Evolutionary conservation across 2,888 invertebrate genomes (phyloP), one percentile per base, ranked within the genome.

Genomic region (Drosophila mercatorum): DNA sequence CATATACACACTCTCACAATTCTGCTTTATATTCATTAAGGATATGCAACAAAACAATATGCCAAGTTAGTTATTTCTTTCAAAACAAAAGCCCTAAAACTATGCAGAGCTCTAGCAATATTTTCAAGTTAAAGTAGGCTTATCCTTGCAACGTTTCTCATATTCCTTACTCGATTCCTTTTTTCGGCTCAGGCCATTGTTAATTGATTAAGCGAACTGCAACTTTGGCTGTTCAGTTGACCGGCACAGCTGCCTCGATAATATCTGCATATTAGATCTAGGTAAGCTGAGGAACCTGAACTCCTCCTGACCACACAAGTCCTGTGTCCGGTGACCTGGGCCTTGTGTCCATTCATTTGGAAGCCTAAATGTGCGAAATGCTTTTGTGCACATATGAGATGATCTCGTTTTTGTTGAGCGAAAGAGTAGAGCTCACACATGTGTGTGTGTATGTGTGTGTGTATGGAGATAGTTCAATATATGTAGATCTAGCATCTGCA

Each of bases 121-220:
- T 87, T 87, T 87, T 87, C 86, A 86, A 87, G 86, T 87, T 88
- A 87, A 88, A 87, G 86, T 76, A 76, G 86, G 88, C 83, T 87
- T 88, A 87, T 84, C 87, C 87, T 65, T 22, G 40, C 60, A 71
- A 64, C 53, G 34, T 36, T 47, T 63, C 31, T 31, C 41, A 43
- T 52, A 69, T 74, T 74, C 67, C 70, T 44, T 68, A 55, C 68
- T 52, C 64, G 62, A 58, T 65, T 61, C 56, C 57, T 60, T 47
- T 41, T 47, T 55, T 64, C 41, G 12, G 57, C 49, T 53, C 52
- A 55, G 57, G 10, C 82, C 51, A 82, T 85, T 85, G 88, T 85
- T 59, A 84, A 77, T 85, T 85, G 84, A 87, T 85, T 85, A 85
- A 75, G 56, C 49, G 68, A 77, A 70, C 67, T 62, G 74, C 78